Percentiles rank a stretch among this genome's conserved stretches.
Evolutionary conservation across 2,113 vertebrate genomes (phyloP).

Genomic region (Columba janthina): DNA sequence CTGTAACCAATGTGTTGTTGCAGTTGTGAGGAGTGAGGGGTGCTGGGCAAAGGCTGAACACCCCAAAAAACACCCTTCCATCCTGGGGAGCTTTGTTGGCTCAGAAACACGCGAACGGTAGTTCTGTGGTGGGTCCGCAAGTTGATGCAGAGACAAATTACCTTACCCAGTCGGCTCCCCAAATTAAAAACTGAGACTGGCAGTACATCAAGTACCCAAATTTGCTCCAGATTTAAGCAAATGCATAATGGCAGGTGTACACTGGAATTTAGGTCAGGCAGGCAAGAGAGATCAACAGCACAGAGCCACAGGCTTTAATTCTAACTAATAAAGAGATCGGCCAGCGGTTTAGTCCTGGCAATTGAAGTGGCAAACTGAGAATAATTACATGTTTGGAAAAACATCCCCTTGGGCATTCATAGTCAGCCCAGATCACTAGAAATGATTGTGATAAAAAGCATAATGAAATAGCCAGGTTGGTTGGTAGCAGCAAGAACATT

Average conservation of each 20-base stretch:
- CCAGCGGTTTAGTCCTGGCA: background rate
- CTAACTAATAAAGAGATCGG: background rate
- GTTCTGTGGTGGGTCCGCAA: background rate
- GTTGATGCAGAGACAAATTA: background rate
- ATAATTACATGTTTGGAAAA: conserved; percentile 11
- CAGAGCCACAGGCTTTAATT: background rate
- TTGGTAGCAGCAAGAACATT: background rate
- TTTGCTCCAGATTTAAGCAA: conserved; percentile 21
- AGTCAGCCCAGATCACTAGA: background rate
- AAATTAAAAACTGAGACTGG: background rate
- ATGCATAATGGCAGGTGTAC: conserved; percentile 33
- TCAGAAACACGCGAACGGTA: background rate
- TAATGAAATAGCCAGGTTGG: background rate
- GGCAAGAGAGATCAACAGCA: background rate
- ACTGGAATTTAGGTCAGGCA: conserved; percentile 53
- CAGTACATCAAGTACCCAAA: conserved; percentile 50
- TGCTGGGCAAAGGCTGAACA: background rate
- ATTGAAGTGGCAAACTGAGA: background rate
- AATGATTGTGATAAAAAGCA: background rate
- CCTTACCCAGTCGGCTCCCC: background rate
- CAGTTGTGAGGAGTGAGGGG: fast-evolving
- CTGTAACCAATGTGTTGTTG: fast-evolving
- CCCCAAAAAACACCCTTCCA: background rate
- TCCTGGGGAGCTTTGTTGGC: background rate
- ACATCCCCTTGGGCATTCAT: background rate